A percentile compares a stretch with the other conserved stretches of the same genome.
phyloP scores from a whole-genome alignment of 2,888 invertebrate species.

The Macrosoma leucophasiata region DNA sequence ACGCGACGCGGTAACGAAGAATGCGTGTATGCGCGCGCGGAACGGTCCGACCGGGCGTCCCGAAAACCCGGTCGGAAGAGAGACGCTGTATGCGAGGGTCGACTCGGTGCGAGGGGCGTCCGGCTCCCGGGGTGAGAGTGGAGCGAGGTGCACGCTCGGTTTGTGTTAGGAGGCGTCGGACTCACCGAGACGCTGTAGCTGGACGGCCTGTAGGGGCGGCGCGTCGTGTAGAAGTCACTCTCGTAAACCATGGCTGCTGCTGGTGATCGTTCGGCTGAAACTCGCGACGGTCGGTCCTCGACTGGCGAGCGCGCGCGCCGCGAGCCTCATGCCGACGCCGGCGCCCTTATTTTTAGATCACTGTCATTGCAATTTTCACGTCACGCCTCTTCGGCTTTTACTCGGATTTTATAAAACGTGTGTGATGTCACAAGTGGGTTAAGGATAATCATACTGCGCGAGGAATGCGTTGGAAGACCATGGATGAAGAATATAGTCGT shows the following conservation, averaged over 20 bases:
- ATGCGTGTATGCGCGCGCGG: too few species aligned
- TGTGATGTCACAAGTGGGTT: slow-evolving; percentile 57
- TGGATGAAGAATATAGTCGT: slow-evolving; percentile 34
- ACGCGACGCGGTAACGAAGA: slow-evolving; percentile 22
- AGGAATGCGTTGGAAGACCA: slow-evolving; percentile 33
- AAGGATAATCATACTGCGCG: slow-evolving; percentile 50
- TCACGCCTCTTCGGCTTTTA: slow-evolving; percentile 53
- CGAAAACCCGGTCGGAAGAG: slow-evolving; percentile 31
- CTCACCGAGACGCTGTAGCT: slow-evolving; percentile 86
- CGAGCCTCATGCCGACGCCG: slow-evolving; percentile 41
- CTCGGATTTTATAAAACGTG: slow-evolving; percentile 43
- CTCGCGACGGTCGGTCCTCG: slow-evolving; percentile 69
- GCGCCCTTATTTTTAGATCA: slow-evolving; percentile 67
- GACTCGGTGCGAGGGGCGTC: slow-evolving; percentile 66
- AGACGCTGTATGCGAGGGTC: slow-evolving; percentile 46
- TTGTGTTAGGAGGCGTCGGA: slow-evolving; percentile 47
- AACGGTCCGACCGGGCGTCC: slow-evolving; percentile 23
- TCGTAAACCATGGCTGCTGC: slow-evolving; percentile 90
- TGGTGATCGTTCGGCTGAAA: slow-evolving; percentile 62
- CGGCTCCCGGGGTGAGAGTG: slow-evolving; percentile 64
- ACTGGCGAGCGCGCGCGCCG: slow-evolving; percentile 51
- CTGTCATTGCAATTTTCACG: slow-evolving; percentile 74
- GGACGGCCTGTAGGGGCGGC: slow-evolving; percentile 87
- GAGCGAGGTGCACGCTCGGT: slow-evolving; percentile 58
- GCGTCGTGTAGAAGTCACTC: slow-evolving; percentile 93